Evolutionary conservation across 2,797 vertebrate species (phyloP), one percentile per base, ranked within the genome.

Genomic region (Onychomys arenicola): DNA sequence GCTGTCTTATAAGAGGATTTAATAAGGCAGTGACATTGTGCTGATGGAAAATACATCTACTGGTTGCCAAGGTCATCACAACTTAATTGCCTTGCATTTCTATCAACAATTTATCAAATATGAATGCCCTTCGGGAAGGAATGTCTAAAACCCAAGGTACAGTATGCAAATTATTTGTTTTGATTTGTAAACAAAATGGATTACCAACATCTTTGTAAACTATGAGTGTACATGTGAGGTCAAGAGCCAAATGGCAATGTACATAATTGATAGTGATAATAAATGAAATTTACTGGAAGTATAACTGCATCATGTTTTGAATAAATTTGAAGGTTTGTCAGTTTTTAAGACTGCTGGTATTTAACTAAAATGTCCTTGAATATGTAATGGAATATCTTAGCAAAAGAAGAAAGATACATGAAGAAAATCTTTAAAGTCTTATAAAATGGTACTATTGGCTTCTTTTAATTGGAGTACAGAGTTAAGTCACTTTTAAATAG

Each of bases 31-130:
- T 94, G 77, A 94, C 52, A 80, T 92, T 82, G 73, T 89, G 46
- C 85, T 93, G 93, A 91, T 87, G 83, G 52, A 90, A 96, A 97
- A 89, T 83, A 40, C 2, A 88, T 46, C 4, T 25, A 76, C 57
- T 57, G n/a, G 65, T 52, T 91, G 65, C 69, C 90, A 94, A 96
- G 90, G 93, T 97, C 92, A 96, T 91, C 69, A 87, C 14, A 61
- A 82, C 7, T 92, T 98, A 97, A 97, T 96, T 96, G 92, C 57
- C 34, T 97, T 91, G 81, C 78, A 96, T 91, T 96, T 97, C 80
- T 93, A 95, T 97, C 91, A 91, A 92, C 10, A 46, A 97, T 96
- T 96, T 97, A 92, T 97, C 82, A 97, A 91, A 91, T 92, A 80
- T 61, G 65, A 97, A 89, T 77, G 97, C n/a, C 17, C 85, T 91